These are phyloP conservation scores for Oncopodura yosiiana DNA, from an alignment of 1,140 invertebrate genomes.

Conservation along the genomic window DNA sequence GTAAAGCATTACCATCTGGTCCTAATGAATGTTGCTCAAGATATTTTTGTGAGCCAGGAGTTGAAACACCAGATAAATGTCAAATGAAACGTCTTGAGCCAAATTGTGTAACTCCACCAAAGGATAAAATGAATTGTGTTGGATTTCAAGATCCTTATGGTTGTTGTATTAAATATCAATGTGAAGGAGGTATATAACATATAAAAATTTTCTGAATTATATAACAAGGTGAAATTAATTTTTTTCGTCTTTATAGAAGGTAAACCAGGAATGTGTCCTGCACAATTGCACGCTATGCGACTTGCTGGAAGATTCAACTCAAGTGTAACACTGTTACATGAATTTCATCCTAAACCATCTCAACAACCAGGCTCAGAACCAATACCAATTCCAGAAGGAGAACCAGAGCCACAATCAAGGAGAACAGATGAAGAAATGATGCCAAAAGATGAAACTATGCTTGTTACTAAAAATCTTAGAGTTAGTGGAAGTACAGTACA, in stretches of 20 bases:
- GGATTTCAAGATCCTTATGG: slow-evolving; percentile 27
- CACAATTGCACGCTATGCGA: neutral
- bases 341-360: too few relatives aligned
- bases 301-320: too few relatives aligned
- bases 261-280: slow-evolving; percentile 31
- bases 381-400: neutral
- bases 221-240: neutral
- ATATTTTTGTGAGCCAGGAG: slow-evolving; percentile 27
- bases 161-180: slow-evolving; percentile 32
- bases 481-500: too few relatives aligned
- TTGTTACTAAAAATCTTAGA: too few relatives aligned
- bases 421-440: neutral
- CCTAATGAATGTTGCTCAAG: slow-evolving; percentile 26
- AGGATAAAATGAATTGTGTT: slow-evolving; percentile 27
- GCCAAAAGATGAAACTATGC: neutral
- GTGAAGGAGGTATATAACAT: slow-evolving; percentile 17
- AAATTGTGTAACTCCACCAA: slow-evolving; percentile 15
- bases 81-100: slow-evolving; percentile 26
- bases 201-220: too few relatives aligned
- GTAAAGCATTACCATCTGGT: slow-evolving; percentile 15
- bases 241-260: slow-evolving; percentile 13
- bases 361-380: too few relatives aligned
- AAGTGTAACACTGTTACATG: too few relatives aligned
- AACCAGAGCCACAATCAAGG: neutral
- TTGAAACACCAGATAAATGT: slow-evolving; percentile 19